Evolutionary conservation across 2,113 vertebrate genomes (phyloP).

Genomic region (Chamaetylas fuelleborni): DNA sequence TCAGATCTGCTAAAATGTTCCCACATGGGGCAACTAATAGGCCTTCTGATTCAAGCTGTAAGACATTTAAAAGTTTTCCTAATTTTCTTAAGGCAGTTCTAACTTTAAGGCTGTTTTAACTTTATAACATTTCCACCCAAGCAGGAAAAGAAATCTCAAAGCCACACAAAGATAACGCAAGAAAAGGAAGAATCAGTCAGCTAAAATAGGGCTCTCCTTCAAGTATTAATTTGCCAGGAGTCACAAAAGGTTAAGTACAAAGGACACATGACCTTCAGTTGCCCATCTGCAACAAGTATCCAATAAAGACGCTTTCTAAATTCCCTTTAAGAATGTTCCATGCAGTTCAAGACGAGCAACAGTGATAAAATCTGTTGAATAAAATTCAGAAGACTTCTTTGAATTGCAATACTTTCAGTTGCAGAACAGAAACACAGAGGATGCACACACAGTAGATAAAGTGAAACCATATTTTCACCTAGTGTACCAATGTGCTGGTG

Average conservation of each 20-base stretch:
- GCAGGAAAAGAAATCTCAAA: not conserved
- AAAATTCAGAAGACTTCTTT: not conserved
- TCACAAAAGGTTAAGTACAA: not conserved
- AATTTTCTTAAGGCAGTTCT: not conserved
- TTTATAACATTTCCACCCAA: not conserved
- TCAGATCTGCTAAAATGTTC: not conserved
- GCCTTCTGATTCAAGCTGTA: not conserved
- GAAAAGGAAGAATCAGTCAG: not conserved
- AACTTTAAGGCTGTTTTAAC: not conserved
- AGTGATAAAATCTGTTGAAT: not conserved
- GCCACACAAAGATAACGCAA: not conserved
- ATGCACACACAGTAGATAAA: not conserved
- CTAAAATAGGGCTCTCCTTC: not conserved
- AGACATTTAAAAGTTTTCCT: not conserved
- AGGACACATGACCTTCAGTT: not conserved
- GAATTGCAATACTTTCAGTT: not conserved
- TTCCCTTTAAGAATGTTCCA: not conserved
- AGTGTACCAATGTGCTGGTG: not conserved
- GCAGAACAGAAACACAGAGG: not conserved
- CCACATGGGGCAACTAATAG: not conserved
- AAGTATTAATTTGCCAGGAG: not conserved
- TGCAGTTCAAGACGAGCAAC: not conserved
- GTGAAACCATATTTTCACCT: not conserved
- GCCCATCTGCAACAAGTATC: not conserved
- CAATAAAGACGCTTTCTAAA: not conserved